Percentiles rank a stretch among this genome's conserved stretches.
Conservation (phyloP, 2,888 invertebrate genomes). For the Drosophila demipolita region DNA sequence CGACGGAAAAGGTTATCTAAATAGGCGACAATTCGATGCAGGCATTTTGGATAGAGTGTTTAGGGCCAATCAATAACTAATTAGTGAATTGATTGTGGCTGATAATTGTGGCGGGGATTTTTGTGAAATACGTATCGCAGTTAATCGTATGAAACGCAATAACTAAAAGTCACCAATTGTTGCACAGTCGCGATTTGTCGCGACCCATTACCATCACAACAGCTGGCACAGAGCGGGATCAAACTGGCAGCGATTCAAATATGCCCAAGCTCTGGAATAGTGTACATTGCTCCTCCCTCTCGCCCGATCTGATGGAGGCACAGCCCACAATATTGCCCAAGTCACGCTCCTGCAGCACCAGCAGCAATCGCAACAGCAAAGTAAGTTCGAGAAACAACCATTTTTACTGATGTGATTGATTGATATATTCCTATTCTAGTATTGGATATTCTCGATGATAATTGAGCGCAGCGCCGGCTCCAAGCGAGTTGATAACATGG, state of each 20-base stretch:
- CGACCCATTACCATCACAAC: constrained; percentile 67
- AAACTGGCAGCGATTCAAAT: constrained; percentile 17
- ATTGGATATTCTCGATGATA: constrained; percentile 84
- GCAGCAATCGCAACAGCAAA: constrained; percentile 64
- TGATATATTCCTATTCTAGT: constrained; percentile 53
- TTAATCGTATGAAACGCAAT: not conserved
- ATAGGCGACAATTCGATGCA: constrained; percentile 31
- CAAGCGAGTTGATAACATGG: constrained; percentile 70
- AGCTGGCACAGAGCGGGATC: constrained; percentile 27
- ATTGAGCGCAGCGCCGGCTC: constrained; percentile 80
- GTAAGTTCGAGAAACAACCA: constrained; percentile 49
- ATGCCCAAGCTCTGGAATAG: constrained; percentile 79
- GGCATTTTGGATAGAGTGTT: constrained; percentile 39
- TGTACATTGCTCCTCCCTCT: constrained; percentile 51
- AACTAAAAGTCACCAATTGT: constrained; percentile 12
- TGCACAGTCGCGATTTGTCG: constrained; percentile 54
- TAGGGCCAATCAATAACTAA: constrained; percentile 70
- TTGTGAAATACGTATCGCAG: constrained; percentile 57
- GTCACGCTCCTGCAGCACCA: constrained; percentile 54
- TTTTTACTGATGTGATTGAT: not conserved
- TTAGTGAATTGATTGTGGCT: constrained; percentile 66
- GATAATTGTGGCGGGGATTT: constrained; percentile 45
- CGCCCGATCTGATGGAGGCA: constrained; percentile 79
- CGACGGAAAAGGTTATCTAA: constrained; percentile 58
- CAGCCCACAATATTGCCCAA: constrained; percentile 74